Percentiles rank a stretch among this genome's conserved stretches.
These are phyloP conservation scores for Elmis aenea DNA, from an alignment of 2,888 invertebrate genomes.

Conservation along the genomic window DNA sequence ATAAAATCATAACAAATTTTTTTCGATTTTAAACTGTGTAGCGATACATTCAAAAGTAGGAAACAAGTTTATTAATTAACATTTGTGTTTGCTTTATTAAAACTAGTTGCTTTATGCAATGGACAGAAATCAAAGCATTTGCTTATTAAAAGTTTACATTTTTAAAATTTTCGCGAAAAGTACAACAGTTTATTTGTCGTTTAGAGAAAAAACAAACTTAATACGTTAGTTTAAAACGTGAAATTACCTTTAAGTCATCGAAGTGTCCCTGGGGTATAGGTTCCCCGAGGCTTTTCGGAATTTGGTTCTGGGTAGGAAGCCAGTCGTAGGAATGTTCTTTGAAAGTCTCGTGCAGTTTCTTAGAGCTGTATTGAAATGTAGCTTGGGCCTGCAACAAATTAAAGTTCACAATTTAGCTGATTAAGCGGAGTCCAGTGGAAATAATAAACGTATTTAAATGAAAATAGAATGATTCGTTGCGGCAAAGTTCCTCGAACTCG, in stretches of 20 bases:
- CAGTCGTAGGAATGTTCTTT: slow-evolving; percentile 48
- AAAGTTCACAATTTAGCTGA: slow-evolving; percentile 5
- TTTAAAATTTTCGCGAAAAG: slow-evolving; percentile 64
- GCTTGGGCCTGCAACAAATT: slow-evolving; percentile 47
- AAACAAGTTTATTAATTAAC: no score
- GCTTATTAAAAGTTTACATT: no score
- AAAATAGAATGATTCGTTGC: slow-evolving; percentile 16
- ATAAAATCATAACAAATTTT: no score
- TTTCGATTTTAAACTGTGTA: no score
- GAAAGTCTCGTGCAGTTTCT: slow-evolving; percentile 45
- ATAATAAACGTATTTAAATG: slow-evolving; percentile 9
- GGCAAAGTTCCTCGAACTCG: slow-evolving; percentile 19
- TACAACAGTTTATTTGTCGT: slow-evolving; percentile 37
- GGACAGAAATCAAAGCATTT: no score
- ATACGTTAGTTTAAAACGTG: background rate
- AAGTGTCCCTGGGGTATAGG: slow-evolving; percentile 43
- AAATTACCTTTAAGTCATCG: slow-evolving; percentile 46
- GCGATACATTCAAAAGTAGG: no score
- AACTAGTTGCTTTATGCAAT: no score
- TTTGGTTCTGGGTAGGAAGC: slow-evolving; percentile 47
- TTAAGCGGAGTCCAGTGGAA: slow-evolving; percentile 5
- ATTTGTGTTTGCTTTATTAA: no score
- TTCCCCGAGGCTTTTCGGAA: slow-evolving; percentile 50
- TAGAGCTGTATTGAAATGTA: slow-evolving; percentile 43
- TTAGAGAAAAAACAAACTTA: slow-evolving; percentile 14